Evolutionary conservation across 2,888 invertebrate genomes (phyloP).

Genomic region (Beris chalybata): DNA sequence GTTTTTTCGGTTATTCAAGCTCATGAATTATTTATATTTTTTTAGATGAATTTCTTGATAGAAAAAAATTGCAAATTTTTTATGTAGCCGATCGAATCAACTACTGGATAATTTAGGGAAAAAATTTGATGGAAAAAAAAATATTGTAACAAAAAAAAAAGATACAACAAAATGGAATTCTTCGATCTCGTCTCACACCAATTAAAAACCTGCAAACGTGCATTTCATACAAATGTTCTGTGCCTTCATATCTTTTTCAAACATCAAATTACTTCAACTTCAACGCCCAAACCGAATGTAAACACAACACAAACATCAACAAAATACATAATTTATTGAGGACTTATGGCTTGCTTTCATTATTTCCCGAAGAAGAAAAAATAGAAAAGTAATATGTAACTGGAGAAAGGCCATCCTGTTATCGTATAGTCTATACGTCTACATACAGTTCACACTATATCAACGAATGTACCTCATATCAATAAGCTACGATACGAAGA

Average conservation of each 20-base stretch:
- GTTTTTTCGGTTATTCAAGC: constrained; percentile 1
- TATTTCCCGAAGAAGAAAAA: constrained; percentile 2
- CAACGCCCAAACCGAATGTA: constrained; percentile 26
- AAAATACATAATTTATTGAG: constrained; percentile 33
- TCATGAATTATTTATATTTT: constrained; percentile 7
- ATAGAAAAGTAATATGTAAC: constrained; percentile 13
- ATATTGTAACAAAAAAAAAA: too few species aligned
- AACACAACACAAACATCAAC: constrained; percentile 22
- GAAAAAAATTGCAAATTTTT: background rate
- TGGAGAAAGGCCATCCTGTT: constrained; percentile 10
- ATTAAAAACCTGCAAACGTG: too few species aligned
- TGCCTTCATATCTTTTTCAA: background rate
- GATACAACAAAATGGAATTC: too few species aligned
- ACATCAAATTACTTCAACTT: constrained; percentile 5
- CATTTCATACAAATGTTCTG: constrained; percentile 1
- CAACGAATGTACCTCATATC: background rate
- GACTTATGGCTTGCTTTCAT: constrained; percentile 29
- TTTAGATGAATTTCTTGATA: background rate
- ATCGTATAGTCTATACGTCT: background rate
- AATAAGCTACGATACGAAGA: background rate
- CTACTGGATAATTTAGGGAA: too few species aligned
- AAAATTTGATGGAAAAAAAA: too few species aligned
- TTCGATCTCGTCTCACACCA: too few species aligned
- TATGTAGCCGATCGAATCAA: background rate
- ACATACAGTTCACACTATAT: constrained; percentile 1